Conservation (phyloP, 1,140 invertebrate genomes). For the Drosophila pallidifrons region DNA sequence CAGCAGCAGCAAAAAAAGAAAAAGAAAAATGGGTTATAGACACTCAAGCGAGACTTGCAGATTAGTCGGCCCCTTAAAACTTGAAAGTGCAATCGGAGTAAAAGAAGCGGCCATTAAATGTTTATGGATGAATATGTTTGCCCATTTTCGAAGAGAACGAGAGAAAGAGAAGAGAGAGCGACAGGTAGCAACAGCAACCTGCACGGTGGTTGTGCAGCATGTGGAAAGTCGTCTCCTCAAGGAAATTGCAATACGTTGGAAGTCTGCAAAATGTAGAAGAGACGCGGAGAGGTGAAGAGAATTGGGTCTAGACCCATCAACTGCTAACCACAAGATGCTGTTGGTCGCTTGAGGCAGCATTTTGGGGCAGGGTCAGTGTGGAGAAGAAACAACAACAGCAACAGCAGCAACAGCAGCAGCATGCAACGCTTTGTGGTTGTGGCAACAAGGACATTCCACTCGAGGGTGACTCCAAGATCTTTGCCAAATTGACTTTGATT, state of each 20-base stretch:
- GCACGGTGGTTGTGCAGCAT: not conserved
- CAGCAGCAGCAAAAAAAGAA: no score
- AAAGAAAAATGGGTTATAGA: not conserved
- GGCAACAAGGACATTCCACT: constrained; percentile 48
- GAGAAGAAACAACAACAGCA: not conserved
- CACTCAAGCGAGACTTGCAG: not conserved
- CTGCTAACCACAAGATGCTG: constrained; percentile 8
- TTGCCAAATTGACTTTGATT: constrained; percentile 57
- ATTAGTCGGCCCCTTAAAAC: constrained; percentile 5
- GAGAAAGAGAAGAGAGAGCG: not conserved
- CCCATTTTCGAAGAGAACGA: not conserved
- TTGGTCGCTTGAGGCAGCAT: constrained; percentile 30
- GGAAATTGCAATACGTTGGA: constrained; percentile 10
- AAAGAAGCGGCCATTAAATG: constrained; percentile 14
- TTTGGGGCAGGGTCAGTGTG: constrained; percentile 28
- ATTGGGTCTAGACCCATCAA: constrained; percentile 3
- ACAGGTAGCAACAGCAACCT: constrained; percentile 4
- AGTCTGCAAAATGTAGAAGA: constrained; percentile 1
- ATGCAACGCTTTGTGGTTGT: constrained; percentile 34
- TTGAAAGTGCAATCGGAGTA: constrained; percentile 14
- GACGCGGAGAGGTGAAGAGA: not conserved
- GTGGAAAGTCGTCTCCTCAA: not conserved
- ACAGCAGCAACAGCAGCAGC: not conserved
- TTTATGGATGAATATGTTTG: constrained; percentile 17
- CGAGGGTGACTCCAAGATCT: constrained; percentile 39